phyloP scores from a whole-genome alignment of 2,113 vertebrate genomes.

The Amblyopsis rosae region DNA sequence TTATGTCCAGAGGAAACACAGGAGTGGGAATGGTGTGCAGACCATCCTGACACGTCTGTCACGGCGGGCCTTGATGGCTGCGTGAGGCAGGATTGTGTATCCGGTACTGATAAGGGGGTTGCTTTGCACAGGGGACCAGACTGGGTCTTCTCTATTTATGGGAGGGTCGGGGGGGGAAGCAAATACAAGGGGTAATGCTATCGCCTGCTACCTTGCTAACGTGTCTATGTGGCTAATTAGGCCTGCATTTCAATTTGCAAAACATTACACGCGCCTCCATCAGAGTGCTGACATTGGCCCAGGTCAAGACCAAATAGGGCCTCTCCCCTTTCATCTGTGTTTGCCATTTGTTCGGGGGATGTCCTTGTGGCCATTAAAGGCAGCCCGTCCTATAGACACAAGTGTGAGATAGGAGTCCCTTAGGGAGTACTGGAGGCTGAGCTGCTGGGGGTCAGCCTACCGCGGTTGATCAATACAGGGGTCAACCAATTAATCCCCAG shows the following conservation, averaged over 20 bases:
- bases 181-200: constrained; percentile 27
- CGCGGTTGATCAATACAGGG: constrained; percentile 61
- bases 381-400: constrained; percentile 35
- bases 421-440: constrained; percentile 27
- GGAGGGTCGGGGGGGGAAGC: constrained; percentile 15
- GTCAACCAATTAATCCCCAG: constrained; percentile 56
- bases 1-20: constrained; percentile 26
- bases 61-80: constrained; percentile 34
- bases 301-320: constrained; percentile 26
- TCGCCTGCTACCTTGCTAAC: not conserved
- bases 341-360: constrained; percentile 39
- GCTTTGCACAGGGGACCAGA: constrained; percentile 49
- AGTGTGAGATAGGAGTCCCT: constrained; percentile 32
- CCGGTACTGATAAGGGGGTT: constrained; percentile 75
- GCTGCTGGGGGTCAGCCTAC: constrained; percentile 28
- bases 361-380: constrained; percentile 41
- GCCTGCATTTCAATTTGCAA: not conserved
- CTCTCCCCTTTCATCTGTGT: not conserved
- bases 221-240: not conserved
- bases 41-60: constrained; percentile 44
- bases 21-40: constrained; percentile 23
- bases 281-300: constrained; percentile 13
- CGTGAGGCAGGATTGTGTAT: constrained; percentile 59
- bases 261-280: not conserved
- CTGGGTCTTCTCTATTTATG: constrained; percentile 45